Percentiles rank a stretch among this genome's conserved stretches.
Conservation (phyloP, 2,113 vertebrate genomes). For the Apteryx mantelli region DNA sequence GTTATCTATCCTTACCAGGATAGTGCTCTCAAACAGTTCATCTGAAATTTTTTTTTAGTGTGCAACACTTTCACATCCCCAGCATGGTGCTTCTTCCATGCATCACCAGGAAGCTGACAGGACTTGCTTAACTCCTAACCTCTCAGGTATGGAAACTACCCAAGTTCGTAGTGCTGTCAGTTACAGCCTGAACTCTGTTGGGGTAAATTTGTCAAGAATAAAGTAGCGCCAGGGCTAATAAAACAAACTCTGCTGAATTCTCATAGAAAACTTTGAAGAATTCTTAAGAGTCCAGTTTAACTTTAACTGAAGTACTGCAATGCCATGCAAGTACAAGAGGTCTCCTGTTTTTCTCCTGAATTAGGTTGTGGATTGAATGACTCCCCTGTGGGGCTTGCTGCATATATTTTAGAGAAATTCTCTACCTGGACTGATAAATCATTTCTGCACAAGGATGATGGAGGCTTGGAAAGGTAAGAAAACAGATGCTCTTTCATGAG, state of each 20-base stretch:
- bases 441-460: conserved; percentile 78
- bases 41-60: background rate
- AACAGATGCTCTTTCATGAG: background rate
- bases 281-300: background rate
- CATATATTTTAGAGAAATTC: conserved; percentile 90
- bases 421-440: conserved; percentile 83
- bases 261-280: background rate
- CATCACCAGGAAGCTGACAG: background rate
- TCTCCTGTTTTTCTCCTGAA: background rate
- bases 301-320: background rate
- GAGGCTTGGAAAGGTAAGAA: conserved; percentile 85
- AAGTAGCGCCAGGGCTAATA: background rate
- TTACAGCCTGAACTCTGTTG: background rate
- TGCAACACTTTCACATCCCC: background rate
- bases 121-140: background rate
- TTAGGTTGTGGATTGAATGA: conserved; percentile 87
- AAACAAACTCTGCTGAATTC: background rate
- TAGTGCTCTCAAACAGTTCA: background rate
- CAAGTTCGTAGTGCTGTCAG: too few species aligned
- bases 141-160: background rate
- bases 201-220: background rate
- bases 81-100: background rate
- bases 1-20: background rate
- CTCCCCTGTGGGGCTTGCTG: conserved; percentile 87
- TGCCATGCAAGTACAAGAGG: background rate